phyloP scores from a whole-genome alignment of 2,888 invertebrate genomes.

The Cephalotes varians region DNA sequence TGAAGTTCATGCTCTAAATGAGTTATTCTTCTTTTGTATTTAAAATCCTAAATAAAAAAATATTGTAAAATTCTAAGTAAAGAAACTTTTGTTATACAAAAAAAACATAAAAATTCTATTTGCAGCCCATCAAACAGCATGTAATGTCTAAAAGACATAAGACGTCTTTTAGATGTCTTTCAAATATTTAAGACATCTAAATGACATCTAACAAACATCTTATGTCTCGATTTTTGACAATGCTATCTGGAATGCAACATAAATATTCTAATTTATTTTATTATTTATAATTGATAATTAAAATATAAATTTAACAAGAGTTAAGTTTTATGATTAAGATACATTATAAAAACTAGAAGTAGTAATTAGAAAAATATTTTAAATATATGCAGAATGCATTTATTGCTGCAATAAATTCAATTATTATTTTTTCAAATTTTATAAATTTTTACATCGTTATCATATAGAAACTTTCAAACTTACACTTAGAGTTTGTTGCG shows the following conservation, averaged over 20 bases:
- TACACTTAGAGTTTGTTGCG: constrained; percentile 79
- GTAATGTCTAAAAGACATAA: too few species aligned
- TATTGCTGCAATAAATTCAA: not conserved
- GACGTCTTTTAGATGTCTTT: too few species aligned
- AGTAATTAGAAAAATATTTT: constrained; percentile 2
- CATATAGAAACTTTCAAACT: constrained; percentile 33
- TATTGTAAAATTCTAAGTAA: too few species aligned
- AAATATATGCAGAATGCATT: not conserved
- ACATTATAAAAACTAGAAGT: not conserved
- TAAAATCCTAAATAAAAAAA: constrained; percentile 76
- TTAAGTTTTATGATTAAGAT: constrained; percentile 3
- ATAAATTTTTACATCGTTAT: constrained; percentile 4
- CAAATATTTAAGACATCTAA: too few species aligned
- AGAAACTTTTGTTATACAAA: not conserved
- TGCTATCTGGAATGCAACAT: too few species aligned
- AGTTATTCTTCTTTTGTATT: constrained; percentile 77
- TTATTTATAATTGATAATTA: constrained; percentile 7
- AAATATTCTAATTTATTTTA: constrained; percentile 47
- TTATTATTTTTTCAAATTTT: not conserved
- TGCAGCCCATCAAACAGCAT: too few species aligned
- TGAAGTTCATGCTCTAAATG: constrained; percentile 79
- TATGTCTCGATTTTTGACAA: too few species aligned
- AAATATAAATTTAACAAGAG: not conserved
- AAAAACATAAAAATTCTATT: not conserved
- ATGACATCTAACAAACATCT: too few species aligned